Base-by-base conservation (phyloP, 2,797 vertebrate species). In the Smutsia gigantea region DNA sequence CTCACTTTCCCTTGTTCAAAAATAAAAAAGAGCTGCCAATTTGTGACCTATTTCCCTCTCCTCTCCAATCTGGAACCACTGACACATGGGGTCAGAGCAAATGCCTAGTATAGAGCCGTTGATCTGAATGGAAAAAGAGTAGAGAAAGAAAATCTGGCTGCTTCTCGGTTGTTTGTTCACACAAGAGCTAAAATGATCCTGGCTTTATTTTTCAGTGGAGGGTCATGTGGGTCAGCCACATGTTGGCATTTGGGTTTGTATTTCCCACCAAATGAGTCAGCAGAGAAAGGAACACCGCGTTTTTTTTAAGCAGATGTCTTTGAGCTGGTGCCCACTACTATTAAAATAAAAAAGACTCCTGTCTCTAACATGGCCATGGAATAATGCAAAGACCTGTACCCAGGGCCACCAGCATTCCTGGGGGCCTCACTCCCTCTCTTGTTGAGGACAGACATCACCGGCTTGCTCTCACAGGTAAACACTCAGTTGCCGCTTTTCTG, bases 261-360 rank as follows among this genome's bases (percentile, higher is more conserved):
- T 37, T 75, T 90, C 90, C 93, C 81, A 85, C 66, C 66, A 39
- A 51, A 18, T 57, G 69, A 95, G 68, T 87, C 87, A 90, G 87
- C 68, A 21, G 82, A 64, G 87, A 19, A 49, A 63, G 34, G 79
- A 82, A 75, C 79, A 68, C 7, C 15, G 29, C n/a, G 57, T 37
- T 23, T 75, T 23, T 75, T 31, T 64, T 37, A 14, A 93, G 68
- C 68, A 64, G 68, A 27, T 21, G 2, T 18, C 68, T 77, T 69
- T 68, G 75, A 82, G 90, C 49, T 12, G 25, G 57, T 77, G 68
- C 75, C 79, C 93, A 77, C 68, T 29, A 13, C 51, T 34, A 77
- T 34, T 19, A 1, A 61, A 27, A 55, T 75, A 63, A 13, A 55
- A 72, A 37, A 49, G 11, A 7, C 27, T 53, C 29, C 46, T 46